Base-by-base conservation (phyloP, 2,113 vertebrate genomes). In the Prolemur simus region DNA sequence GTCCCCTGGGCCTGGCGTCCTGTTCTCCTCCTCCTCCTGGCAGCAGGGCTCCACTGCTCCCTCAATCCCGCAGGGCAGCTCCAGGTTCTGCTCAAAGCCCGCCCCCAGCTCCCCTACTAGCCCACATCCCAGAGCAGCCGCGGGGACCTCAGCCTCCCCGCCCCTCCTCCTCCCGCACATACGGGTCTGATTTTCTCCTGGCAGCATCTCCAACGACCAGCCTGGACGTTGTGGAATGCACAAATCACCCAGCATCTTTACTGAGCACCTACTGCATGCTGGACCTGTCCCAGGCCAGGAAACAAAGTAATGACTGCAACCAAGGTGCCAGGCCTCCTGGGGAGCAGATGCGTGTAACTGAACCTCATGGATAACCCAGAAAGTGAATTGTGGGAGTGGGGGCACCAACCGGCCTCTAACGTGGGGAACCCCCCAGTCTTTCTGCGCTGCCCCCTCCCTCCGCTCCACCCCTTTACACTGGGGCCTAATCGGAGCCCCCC, bases 211-310 rank as follows among this genome's bases (percentile, higher is more conserved):
- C 42, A 39, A 25, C 8, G 5, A 66, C 77, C 49, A 20, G 10
- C 15, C 54, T 74, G 25, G 60, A 47, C 0, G 0, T 42, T 77
- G 47, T 34, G 63, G 47, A 88, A 68, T 49, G 52, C 94, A 88
- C 63, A 81, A 54, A 71, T n/a, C n/a, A 14, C 49, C 63, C 42
- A 27, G 69, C 42, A 78, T 52, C 29, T 71, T 95, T 89, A 84
- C 49, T 91, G 87, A 95, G 94, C 84, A 95, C 85, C 97, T 94
- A 92, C 84, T 96, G 56, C 13, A 21, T 49, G 37, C 64, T 37
- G 37, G 42, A 32, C 69, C 9, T 1, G 25, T n/a, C 81, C 87
- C 84, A 80, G 39, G 39, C 1, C 17, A 45, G 81, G 82, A 88
- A 69, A n/a, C 58, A 47, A 42, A 86, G 69, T 37, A 68, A 68